phyloP scores from a whole-genome alignment of 2,888 invertebrate species.

The Hybos culiciformis region DNA sequence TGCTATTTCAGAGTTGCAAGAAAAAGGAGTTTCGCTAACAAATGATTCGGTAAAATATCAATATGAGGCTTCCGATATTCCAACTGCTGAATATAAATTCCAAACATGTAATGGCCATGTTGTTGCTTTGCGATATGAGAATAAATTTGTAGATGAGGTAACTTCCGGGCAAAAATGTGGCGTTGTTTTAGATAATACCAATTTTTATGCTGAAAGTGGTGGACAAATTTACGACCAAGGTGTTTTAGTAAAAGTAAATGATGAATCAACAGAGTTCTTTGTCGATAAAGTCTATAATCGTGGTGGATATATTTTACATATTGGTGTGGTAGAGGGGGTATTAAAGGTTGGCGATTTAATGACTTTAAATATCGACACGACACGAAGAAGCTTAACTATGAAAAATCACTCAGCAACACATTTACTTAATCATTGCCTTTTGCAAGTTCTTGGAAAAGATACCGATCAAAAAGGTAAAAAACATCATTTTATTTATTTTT shows the following conservation, averaged over 20 bases:
- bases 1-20: conserved; percentile 81
- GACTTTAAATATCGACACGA: conserved; percentile 65
- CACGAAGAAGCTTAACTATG: conserved; percentile 84
- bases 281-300: conserved; percentile 89
- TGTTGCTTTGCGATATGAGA: conserved; percentile 64
- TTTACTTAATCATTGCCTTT: conserved; percentile 84
- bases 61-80: conserved; percentile 55
- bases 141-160: conserved; percentile 74
- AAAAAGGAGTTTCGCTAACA: conserved; percentile 59
- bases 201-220: conserved; percentile 98
- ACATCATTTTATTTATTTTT: too few species aligned
- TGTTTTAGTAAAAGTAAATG: conserved; percentile 65
- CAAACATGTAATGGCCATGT: conserved; percentile 58
- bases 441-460: conserved; percentile 78
- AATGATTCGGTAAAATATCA: conserved; percentile 87
- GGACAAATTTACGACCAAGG: conserved; percentile 98
- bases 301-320: conserved; percentile 90
- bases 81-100: conserved; percentile 65
- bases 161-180: conserved; percentile 80
- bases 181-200: conserved; percentile 77
- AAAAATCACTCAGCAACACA: conserved; percentile 98
- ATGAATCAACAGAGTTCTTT: conserved; percentile 79
- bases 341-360: conserved; percentile 77
- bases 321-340: conserved; percentile 75
- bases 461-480: conserved; percentile 90